Percentiles rank a stretch among this genome's conserved stretches.
Conservation (phyloP, 1,140 invertebrate genomes). For the Drosophila virilis region DNA sequence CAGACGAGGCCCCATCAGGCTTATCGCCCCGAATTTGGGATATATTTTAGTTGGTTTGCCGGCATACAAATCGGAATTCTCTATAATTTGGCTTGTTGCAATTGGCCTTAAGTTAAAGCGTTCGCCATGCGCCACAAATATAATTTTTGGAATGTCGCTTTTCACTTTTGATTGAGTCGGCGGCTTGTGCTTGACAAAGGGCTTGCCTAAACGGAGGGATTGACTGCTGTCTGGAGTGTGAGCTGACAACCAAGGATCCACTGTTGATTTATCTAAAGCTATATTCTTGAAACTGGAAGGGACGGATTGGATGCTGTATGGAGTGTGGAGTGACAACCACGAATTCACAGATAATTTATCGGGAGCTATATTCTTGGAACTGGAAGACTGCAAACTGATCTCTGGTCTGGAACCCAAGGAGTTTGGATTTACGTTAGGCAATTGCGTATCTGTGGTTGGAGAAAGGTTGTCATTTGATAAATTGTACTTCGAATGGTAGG, state of each 20-base stretch:
- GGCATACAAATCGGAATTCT: not conserved
- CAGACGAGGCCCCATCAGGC: not conserved
- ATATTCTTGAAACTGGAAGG: not conserved
- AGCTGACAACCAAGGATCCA: constrained; percentile 16
- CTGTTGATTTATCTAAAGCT: not conserved
- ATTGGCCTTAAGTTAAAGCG: constrained; percentile 20
- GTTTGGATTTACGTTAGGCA: not conserved
- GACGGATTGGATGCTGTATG: too few species aligned
- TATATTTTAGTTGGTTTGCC: not conserved
- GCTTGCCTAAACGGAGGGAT: constrained; percentile 19
- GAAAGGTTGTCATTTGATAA: not conserved
- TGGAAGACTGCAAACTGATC: too few species aligned
- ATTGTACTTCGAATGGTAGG: constrained; percentile 33
- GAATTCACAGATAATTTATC: too few species aligned
- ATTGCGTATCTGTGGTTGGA: not conserved
- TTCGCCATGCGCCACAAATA: constrained; percentile 32
- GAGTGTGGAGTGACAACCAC: too few species aligned
- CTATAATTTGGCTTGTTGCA: too few species aligned
- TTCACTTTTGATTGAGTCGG: not conserved
- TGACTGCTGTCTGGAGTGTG: not conserved
- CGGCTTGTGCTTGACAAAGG: constrained; percentile 5
- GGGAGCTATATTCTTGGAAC: too few species aligned
- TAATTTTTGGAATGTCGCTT: constrained; percentile 13
- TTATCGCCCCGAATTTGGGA: not conserved
- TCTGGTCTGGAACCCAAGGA: not conserved